Evolutionary conservation across 1,140 invertebrate genomes (phyloP).

Genomic region (Cylas formicarius): DNA sequence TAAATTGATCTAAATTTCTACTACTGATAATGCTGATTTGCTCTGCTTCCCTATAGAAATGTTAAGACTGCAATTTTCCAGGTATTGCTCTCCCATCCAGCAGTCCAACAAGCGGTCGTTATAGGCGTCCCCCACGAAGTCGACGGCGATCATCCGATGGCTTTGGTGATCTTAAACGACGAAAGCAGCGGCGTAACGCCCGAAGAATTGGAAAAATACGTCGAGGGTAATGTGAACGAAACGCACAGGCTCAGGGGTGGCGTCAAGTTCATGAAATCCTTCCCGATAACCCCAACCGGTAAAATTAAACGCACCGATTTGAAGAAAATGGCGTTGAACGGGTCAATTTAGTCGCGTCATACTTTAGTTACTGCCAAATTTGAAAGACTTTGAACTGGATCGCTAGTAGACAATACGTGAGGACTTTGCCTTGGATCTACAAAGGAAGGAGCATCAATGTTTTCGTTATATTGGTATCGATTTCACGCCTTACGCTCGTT

Average conservation of each 20-base stretch:
- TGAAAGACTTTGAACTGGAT: slow-evolving; percentile 8
- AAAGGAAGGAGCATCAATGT: slow-evolving; percentile 1
- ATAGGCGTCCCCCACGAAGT: slow-evolving; percentile 56
- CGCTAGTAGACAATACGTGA: slow-evolving; percentile 6
- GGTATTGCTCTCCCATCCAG: slow-evolving; percentile 54
- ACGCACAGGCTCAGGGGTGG: slow-evolving; percentile 29
- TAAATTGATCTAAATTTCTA: too few relatives aligned
- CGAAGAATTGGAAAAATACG: slow-evolving; percentile 26
- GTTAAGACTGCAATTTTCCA: slow-evolving; percentile 6
- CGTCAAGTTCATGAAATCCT: slow-evolving; percentile 26
- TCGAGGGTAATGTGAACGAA: slow-evolving; percentile 30
- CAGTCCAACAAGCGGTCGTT: slow-evolving; percentile 59
- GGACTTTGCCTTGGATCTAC: background rate
- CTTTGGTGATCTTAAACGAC: slow-evolving; percentile 49
- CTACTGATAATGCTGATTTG: too few relatives aligned
- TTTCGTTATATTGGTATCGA: background rate
- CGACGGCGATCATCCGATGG: slow-evolving; percentile 58
- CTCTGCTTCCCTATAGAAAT: too few relatives aligned
- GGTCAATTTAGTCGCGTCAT: slow-evolving; percentile 2
- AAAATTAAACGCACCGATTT: slow-evolving; percentile 26
- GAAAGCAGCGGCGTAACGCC: slow-evolving; percentile 8
- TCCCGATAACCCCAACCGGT: slow-evolving; percentile 31
- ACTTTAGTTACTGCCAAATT: background rate
- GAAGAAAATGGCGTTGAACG: slow-evolving; percentile 17
- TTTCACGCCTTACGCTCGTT: slow-evolving; percentile 4